These are phyloP conservation scores for Donacobius atricapilla DNA, from an alignment of 2,113 vertebrate species.

Conservation along the genomic window DNA sequence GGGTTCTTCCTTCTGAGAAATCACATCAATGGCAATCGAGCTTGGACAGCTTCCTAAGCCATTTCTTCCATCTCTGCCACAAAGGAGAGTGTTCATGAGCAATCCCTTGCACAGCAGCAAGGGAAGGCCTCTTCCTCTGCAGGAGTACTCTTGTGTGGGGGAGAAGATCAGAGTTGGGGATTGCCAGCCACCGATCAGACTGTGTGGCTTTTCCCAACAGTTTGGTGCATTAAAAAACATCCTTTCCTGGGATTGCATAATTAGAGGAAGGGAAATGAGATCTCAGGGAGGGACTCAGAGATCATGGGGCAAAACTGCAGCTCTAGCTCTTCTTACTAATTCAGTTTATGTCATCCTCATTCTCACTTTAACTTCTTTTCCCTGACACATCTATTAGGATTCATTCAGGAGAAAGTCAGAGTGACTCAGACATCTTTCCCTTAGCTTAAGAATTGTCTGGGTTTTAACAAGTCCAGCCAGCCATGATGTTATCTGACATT, in stretches of 20 bases:
- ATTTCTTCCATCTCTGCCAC: neutral
- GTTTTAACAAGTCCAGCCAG: neutral
- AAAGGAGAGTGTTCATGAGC: neutral
- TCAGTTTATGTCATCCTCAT: neutral
- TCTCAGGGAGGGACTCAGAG: neutral
- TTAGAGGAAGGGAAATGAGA: constrained; percentile 5
- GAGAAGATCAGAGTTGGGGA: neutral
- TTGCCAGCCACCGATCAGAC: neutral
- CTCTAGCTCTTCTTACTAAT: neutral
- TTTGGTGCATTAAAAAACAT: neutral
- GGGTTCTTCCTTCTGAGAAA: neutral
- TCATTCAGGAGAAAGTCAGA: neutral
- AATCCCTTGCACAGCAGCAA: neutral
- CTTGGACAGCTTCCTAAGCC: neutral
- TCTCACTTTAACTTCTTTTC: neutral
- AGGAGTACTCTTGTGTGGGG: neutral
- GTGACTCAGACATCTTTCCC: neutral
- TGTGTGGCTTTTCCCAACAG: neutral
- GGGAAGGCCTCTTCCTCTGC: neutral
- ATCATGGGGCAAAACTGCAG: neutral
- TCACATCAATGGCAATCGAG: neutral
- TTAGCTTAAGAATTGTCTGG: neutral
- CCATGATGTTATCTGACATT: neutral
- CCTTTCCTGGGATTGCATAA: neutral
- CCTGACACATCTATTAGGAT: neutral